Percentiles rank a stretch among this genome's conserved stretches.
Evolutionary conservation across 2,113 vertebrate species (phyloP).

Genomic region (Petrocephalus microphthalmus): DNA sequence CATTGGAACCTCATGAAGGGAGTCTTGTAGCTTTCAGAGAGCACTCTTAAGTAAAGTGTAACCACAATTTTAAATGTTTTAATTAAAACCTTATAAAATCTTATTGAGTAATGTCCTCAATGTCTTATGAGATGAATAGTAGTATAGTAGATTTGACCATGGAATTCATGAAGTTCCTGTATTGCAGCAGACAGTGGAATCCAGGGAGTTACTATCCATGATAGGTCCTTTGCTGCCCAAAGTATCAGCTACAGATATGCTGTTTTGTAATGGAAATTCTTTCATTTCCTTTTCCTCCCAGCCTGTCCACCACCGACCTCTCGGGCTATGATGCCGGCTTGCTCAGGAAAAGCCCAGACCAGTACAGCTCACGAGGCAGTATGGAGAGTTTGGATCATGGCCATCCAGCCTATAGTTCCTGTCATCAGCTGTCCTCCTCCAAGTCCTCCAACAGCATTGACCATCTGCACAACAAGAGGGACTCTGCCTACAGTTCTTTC

Average conservation of each 20-base stretch:
- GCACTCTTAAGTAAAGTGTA: no score
- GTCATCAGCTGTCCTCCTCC: constrained; percentile 76
- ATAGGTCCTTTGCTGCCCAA: neutral
- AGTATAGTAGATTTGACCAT: neutral
- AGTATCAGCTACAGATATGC: neutral
- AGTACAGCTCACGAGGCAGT: constrained; percentile 89
- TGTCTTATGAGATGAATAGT: no score
- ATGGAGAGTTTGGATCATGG: constrained; percentile 88
- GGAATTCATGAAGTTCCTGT: neutral
- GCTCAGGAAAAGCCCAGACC: constrained; percentile 85
- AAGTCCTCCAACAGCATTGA: constrained; percentile 93
- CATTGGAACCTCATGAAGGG: no score
- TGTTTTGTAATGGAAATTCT: neutral
- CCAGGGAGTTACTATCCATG: neutral
- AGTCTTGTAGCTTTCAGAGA: no score
- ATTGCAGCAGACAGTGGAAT: neutral
- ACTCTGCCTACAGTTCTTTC: constrained; percentile 93
- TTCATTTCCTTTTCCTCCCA: constrained; percentile 39
- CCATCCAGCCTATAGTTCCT: constrained; percentile 72
- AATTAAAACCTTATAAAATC: no score
- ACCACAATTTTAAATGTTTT: no score
- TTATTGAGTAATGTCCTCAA: no score
- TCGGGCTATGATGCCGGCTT: constrained; percentile 72
- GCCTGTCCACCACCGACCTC: constrained; percentile 83
- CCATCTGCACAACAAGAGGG: constrained; percentile 88